Evolutionary conservation across 2,797 vertebrate species (phyloP).

Genomic region (Oreonectes daqikongensis): DNA sequence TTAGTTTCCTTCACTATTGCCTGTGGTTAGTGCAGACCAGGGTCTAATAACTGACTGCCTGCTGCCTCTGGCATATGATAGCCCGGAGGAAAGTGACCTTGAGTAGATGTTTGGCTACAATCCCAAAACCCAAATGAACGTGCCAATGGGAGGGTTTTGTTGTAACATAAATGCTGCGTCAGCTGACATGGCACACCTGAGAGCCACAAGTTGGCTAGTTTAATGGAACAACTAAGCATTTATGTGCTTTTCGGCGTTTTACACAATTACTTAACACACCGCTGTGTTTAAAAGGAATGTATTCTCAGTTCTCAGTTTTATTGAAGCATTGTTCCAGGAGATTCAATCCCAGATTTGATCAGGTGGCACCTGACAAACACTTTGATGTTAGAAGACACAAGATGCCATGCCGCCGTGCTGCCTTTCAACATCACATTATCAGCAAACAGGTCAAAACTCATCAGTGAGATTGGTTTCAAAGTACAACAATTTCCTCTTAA

Average conservation of each 20-base stretch:
- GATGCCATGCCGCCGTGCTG: not conserved
- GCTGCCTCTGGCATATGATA: slow-evolving; percentile 66
- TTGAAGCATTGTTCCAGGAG: slow-evolving; percentile 26
- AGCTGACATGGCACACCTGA: slow-evolving; percentile 14
- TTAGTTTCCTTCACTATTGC: slow-evolving; percentile 3
- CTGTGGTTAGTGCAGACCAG: slow-evolving; percentile 56
- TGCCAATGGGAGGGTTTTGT: slow-evolving; percentile 70
- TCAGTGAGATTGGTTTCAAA: slow-evolving; percentile 27
- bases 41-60: slow-evolving; percentile 66
- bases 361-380: slow-evolving; percentile 31
- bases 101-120: slow-evolving; percentile 68
- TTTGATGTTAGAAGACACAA: slow-evolving; percentile 43
- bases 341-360: slow-evolving; percentile 47
- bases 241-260: slow-evolving; percentile 5
- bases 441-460: slow-evolving; percentile 30
- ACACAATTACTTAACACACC: slow-evolving; percentile 23
- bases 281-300: slow-evolving; percentile 12
- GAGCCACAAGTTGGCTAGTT: slow-evolving; percentile 18
- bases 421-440: slow-evolving; percentile 32
- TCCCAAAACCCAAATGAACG: slow-evolving; percentile 73
- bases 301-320: slow-evolving; percentile 23
- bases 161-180: slow-evolving; percentile 59
- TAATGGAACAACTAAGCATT: slow-evolving; percentile 34
- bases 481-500: slow-evolving; percentile 48
- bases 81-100: slow-evolving; percentile 77